Base-by-base conservation (phyloP, 2,113 vertebrate genomes). In the Myotis lucifugus region DNA sequence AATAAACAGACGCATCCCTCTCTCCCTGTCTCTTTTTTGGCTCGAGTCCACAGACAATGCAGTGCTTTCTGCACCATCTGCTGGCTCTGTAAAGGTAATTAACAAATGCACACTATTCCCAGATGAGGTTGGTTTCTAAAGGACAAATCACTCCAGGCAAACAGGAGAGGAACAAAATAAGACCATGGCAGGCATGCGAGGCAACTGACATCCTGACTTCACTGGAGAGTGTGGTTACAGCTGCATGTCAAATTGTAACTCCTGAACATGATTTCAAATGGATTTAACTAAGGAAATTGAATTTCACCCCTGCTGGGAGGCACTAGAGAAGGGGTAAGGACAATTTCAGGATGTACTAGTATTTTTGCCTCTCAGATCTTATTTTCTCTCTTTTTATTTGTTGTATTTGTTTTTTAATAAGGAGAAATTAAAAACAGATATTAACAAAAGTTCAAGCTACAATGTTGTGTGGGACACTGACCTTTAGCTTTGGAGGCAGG, bases 1-100 rank as follows among this genome's bases (percentile, higher is more conserved):
- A 98, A 98, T 97, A 98, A 98, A 97, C 98, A 98, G 98, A 98
- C 98, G 98, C 98, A 98, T 97, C 96, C 95, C 95, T 97, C 95
- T 97, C 97, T 86, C 94, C 52, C 32, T 56, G 3, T 82, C 97
- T 95, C 97, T 54, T n/a, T 69, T 87, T 69, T 96, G 97, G 97
- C 96, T 18, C 15, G 3, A 40, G 32, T 95, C 97, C 98, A 98
- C 95, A 74, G 90, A 98, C 98, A 97, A 97, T 96, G 76, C 96
- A 96, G 94, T 25, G 96, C 95, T 96, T 94, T 97, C 97, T 92
- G 5, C 93, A 98, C 98, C 98, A 98, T 98, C 98, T 98, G 98
- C 98, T 97, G 97, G 93, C 92, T 97, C 96, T 97, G 97, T 90
- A 97, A 97, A 98, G 97, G 98, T 98, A 98, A 98, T 98, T 98